phyloP scores from a whole-genome alignment of 2,113 vertebrate genomes.

The Tachuris rubrigastra region DNA sequence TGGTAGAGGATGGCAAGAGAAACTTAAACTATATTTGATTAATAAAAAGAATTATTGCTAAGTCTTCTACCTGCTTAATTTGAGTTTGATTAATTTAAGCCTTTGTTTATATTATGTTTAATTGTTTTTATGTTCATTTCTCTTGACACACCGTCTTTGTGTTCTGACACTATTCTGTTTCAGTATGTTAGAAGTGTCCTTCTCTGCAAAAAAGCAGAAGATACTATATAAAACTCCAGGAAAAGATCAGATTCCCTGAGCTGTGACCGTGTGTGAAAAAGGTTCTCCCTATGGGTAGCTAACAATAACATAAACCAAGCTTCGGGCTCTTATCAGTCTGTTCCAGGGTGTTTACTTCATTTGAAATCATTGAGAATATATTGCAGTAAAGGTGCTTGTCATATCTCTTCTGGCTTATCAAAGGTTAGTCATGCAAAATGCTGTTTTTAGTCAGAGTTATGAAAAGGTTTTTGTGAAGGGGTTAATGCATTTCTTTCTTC shows the following conservation, averaged over 20 bases:
- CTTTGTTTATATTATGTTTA: not conserved
- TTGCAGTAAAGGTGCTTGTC: not conserved
- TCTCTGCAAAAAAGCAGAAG: not conserved
- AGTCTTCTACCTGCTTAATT: not conserved
- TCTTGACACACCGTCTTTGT: not conserved
- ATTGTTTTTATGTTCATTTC: not conserved
- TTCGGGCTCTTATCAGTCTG: not conserved
- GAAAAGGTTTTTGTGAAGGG: not conserved
- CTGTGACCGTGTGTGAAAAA: not conserved
- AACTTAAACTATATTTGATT: not conserved
- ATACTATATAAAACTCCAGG: not conserved
- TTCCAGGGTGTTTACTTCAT: conserved; percentile 25
- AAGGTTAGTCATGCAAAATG: conserved; percentile 17
- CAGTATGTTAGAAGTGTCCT: not conserved
- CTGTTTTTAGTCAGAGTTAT: not conserved
- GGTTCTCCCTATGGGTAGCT: not conserved
- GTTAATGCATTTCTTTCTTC: not conserved
- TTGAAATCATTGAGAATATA: not conserved
- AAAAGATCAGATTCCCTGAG: not conserved
- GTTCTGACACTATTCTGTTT: not conserved
- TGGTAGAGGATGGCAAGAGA: not conserved
- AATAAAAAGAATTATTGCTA: not conserved
- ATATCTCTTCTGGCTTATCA: not conserved
- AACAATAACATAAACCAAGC: not conserved
- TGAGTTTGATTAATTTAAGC: not conserved